Evolutionary conservation across 2,113 vertebrate species (phyloP), one percentile per base, ranked within the genome.

Genomic region (Sciurus niger): DNA sequence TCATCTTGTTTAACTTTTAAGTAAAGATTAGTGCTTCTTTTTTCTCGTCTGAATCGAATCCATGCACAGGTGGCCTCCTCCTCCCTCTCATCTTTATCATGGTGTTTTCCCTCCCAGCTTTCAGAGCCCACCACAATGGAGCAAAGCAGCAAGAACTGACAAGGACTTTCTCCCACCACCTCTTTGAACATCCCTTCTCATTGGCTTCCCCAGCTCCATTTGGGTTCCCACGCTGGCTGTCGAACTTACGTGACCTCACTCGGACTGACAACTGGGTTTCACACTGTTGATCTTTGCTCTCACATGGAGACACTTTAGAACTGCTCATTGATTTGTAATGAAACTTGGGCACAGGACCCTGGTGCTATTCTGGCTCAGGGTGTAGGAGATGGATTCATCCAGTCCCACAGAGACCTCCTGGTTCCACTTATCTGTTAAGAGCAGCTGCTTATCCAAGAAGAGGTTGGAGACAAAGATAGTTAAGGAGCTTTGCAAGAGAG

Each of bases 241-340:
- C 63, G 18, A 46, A 17, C 12, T 53, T 58, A 17, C 92, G 28
- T 84, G 11, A 84, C 28, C 43, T n/a, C 28, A 60, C n/a, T 8
- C 53, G 65, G 82, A 86, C 60, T 8, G 32, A 40, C 83, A 85
- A 10, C 37, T 4, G 4, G n/a, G 60, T 16, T 82, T 55, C 51
- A 30, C 67, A 46, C 65, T 67, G 51, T 89, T 95, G 70, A 46
- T 78, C 51, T 74, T 86, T 95, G 82, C 86, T 91, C 60, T 79
- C n/a, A 63, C 53, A 8, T 0, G 17, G 28, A 79, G 1, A 46
- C 65, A 82, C 25, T 83, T 83, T 20, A 55, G 76, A 85, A 72
- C 13, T 34, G 51, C 32, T 67, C 76, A 80, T 77, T 84, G 89
- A 37, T 85, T 72, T 94, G 68, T 48, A 79, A 1, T 63, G 70